phyloP scores from a whole-genome alignment of 1,140 invertebrate species.

The Daktulosphaira vitifoliae region DNA sequence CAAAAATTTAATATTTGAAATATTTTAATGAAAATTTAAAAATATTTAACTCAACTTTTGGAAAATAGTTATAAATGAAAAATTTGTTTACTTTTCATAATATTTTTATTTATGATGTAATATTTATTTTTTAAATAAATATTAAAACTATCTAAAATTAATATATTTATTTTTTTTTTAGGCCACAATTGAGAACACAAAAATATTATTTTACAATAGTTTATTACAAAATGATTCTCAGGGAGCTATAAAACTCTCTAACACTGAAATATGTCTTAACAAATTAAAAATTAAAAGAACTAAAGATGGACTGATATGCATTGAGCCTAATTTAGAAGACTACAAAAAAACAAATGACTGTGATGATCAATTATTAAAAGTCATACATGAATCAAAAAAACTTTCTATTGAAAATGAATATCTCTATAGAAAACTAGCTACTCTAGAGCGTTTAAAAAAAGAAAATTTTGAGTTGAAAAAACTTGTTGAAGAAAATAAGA shows the following conservation, averaged over 20 bases:
- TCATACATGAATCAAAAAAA: constrained; percentile 30
- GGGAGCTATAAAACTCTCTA: constrained; percentile 1
- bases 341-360: no score
- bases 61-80: no score
- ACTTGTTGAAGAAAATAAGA: constrained; percentile 54
- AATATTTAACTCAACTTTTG: no score
- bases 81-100: no score
- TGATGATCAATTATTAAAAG: constrained; percentile 1
- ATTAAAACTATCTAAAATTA: no score
- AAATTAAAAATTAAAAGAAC: constrained; percentile 59
- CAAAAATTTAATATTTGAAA: no score
- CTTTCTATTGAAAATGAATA: constrained; percentile 53
- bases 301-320: constrained; percentile 58
- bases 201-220: constrained; percentile 1
- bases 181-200: constrained; percentile 25
- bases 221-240: neutral
- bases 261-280: constrained; percentile 40
- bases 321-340: constrained; percentile 49
- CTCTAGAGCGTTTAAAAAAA: constrained; percentile 54
- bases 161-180: neutral
- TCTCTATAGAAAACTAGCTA: constrained; percentile 50
- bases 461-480: constrained; percentile 52
- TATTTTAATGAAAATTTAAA: no score
- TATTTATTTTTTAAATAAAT: no score
- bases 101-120: no score